phyloP scores from a whole-genome alignment of 2,113 vertebrate genomes.

The Dromas ardeola region DNA sequence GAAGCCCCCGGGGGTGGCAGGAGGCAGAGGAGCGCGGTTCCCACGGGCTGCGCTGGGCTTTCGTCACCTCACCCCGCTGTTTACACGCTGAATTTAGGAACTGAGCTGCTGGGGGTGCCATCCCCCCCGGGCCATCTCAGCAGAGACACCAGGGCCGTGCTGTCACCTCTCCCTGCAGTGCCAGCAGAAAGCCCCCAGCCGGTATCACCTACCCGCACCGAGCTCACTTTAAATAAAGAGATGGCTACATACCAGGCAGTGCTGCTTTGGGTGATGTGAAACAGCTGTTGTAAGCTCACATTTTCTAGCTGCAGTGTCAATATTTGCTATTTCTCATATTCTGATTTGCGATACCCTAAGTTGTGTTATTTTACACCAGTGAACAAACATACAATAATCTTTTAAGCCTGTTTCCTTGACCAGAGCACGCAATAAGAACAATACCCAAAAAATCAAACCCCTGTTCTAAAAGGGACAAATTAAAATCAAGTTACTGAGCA shows the following conservation, averaged over 20 bases:
- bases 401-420: not conserved
- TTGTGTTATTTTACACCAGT: not conserved
- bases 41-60: not conserved
- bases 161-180: not conserved
- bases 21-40: not conserved
- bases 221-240: not conserved
- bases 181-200: not conserved
- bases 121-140: not conserved
- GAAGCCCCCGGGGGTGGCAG: not conserved
- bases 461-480: not conserved
- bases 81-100: not conserved
- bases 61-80: not conserved
- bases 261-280: not conserved
- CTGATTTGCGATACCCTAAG: not conserved
- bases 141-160: not conserved
- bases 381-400: slow-evolving; percentile 12
- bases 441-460: not conserved
- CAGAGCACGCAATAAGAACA: not conserved
- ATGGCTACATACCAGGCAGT: not conserved
- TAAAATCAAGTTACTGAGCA: not conserved
- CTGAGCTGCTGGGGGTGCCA: not conserved
- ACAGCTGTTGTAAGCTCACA: not conserved
- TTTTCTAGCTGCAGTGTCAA: not conserved
- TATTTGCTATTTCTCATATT: not conserved
- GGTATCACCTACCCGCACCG: fast-evolving